Percentiles rank a stretch among this genome's conserved stretches.
Evolutionary conservation across 2,888 invertebrate genomes (phyloP).

Genomic region (Oligia fasciuncula): DNA sequence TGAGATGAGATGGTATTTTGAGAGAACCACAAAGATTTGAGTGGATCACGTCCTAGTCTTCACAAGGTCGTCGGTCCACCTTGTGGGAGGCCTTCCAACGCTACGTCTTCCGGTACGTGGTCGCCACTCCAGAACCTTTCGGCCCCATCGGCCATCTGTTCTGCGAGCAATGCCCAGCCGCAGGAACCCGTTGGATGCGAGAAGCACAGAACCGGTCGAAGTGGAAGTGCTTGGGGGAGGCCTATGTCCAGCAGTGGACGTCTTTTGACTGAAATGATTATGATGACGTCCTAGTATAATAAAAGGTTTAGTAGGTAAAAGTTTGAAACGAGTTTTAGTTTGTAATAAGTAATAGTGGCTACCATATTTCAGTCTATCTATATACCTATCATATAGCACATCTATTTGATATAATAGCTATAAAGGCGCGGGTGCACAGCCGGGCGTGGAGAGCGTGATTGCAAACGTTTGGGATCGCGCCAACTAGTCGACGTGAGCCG

Average conservation of each 20-base stretch:
- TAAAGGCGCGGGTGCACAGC: conserved; percentile 46
- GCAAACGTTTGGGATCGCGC: conserved; percentile 62
- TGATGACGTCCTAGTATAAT: background rate
- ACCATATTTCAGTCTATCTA: background rate
- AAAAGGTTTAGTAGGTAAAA: background rate
- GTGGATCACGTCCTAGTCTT: background rate
- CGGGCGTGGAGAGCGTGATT: conserved; percentile 54
- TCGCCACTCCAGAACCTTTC: too few relatives aligned
- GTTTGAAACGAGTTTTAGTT: background rate
- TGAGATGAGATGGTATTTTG: background rate
- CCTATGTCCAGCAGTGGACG: too few relatives aligned
- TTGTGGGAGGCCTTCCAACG: too few relatives aligned
- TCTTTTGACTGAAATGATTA: too few relatives aligned
- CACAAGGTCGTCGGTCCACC: too few relatives aligned
- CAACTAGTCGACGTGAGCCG: conserved; percentile 51
- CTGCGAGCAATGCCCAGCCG: too few relatives aligned
- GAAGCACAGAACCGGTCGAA: too few relatives aligned
- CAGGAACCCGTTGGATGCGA: too few relatives aligned
- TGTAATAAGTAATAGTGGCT: background rate
- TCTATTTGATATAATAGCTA: conserved; percentile 31
- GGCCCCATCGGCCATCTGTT: too few relatives aligned
- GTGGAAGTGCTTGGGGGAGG: too few relatives aligned
- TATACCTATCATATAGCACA: background rate
- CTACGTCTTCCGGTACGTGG: too few relatives aligned
- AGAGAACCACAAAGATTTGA: background rate